Conservation (phyloP, 2,113 vertebrate species). For the Empidonax traillii region DNA sequence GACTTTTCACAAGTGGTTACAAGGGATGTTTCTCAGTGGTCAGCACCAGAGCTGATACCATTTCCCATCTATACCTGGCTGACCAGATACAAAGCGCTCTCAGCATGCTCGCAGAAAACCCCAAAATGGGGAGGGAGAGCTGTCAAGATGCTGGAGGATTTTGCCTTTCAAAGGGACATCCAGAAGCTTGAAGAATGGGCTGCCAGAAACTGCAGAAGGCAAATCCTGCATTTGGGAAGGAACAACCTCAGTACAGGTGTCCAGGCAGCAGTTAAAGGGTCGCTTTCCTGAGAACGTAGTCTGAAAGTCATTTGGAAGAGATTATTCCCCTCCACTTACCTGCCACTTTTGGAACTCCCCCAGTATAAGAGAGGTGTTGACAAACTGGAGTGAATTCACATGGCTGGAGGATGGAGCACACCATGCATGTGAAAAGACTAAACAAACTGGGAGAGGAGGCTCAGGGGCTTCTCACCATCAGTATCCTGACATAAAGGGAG, state of each 20-base stretch:
- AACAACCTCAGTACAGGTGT: neutral
- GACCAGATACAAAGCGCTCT: neutral
- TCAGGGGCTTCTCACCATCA: neutral
- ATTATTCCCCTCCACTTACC: neutral
- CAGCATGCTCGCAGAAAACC: neutral
- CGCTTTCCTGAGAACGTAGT: neutral
- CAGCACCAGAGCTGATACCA: fast-evolving
- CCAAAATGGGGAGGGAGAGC: neutral
- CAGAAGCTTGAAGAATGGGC: neutral
- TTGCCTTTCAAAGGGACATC: neutral
- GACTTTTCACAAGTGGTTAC: neutral
- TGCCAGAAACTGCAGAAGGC: neutral
- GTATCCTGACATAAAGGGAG: neutral
- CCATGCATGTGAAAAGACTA: neutral
- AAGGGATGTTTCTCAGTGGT: neutral
- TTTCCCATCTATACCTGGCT: neutral
- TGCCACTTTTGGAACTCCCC: neutral
- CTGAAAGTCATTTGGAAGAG: neutral
- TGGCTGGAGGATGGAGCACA: neutral
- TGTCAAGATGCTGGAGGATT: neutral
- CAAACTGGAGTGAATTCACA: neutral
- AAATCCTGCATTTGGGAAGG: neutral
- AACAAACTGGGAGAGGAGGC: neutral
- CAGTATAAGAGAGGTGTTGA: neutral
- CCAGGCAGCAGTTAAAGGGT: neutral